These are phyloP conservation scores for Amitus sp. DNA, from an alignment of 2,888 invertebrate species.

Conservation along the genomic window DNA sequence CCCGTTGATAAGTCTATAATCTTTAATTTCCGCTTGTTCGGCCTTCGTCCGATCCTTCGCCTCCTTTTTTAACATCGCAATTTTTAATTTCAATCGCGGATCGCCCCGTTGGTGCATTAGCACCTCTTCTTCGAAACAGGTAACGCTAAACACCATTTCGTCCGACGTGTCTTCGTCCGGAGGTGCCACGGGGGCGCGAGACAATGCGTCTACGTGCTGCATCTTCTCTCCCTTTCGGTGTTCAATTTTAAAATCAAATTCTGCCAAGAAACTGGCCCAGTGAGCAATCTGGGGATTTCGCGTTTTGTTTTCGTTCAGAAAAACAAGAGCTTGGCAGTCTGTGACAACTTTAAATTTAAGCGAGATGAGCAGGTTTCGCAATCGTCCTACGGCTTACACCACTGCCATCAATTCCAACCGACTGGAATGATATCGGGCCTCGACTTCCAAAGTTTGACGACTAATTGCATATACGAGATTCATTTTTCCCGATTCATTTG, in stretches of 20 bases:
- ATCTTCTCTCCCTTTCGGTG: constrained; percentile 5
- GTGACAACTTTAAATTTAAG: not conserved
- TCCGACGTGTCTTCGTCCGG: not conserved
- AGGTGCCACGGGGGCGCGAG: constrained; percentile 19
- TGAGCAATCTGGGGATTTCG: constrained; percentile 32
- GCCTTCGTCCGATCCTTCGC: not conserved
- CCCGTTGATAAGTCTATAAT: constrained; percentile 1
- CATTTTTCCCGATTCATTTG: not conserved
- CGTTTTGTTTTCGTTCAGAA: constrained; percentile 42
- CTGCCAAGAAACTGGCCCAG: constrained; percentile 11
- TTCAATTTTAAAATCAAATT: constrained; percentile 9
- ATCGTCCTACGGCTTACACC: constrained; percentile 28
- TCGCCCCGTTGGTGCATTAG: constrained; percentile 9
- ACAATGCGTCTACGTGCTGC: constrained; percentile 24
- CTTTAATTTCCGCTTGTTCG: not conserved
- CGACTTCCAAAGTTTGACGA: not conserved
- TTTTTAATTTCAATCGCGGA: constrained; percentile 1
- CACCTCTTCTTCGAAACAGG: constrained; percentile 8
- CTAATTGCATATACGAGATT: constrained; percentile 35
- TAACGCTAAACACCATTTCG: not conserved
- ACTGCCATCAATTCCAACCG: constrained; percentile 11
- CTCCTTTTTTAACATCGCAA: constrained; percentile 9
- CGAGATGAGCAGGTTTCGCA: constrained; percentile 5
- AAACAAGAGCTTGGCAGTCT: constrained; percentile 43
- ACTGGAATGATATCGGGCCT: not conserved